A percentile compares a stretch with the other conserved stretches of the same genome.
These are phyloP conservation scores for Anguilla pacifica DNA, from an alignment of 2,797 vertebrate genomes.

Conservation along the genomic window DNA sequence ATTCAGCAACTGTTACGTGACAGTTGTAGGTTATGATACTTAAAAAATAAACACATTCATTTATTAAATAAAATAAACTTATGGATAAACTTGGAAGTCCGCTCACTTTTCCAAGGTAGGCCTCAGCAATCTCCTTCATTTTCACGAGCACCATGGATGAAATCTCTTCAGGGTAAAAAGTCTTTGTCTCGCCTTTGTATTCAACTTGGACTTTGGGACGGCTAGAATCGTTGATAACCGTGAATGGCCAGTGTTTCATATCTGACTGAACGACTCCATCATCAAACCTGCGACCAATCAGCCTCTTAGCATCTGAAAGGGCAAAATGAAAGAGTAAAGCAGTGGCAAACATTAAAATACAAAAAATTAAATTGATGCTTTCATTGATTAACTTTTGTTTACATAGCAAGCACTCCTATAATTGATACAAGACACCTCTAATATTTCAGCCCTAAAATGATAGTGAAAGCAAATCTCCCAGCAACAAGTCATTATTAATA, in stretches of 20 bases:
- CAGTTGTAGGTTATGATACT: background rate
- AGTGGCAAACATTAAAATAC: background rate
- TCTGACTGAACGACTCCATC: slow-evolving; percentile 63
- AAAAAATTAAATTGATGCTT: background rate
- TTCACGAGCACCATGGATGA: slow-evolving; percentile 41
- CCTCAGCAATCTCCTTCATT: slow-evolving; percentile 43
- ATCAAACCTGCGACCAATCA: slow-evolving; percentile 78
- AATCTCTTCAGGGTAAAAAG: slow-evolving; percentile 41
- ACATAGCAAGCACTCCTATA: background rate
- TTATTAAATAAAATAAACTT: background rate
- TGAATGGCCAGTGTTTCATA: slow-evolving; percentile 43
- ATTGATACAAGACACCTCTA: background rate
- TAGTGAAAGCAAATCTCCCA: background rate
- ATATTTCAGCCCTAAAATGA: background rate
- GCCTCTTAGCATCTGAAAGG: slow-evolving; percentile 74
- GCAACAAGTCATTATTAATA: background rate
- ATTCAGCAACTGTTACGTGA: background rate
- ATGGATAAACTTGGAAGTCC: background rate
- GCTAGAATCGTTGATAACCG: slow-evolving; percentile 33
- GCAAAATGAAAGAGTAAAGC: background rate
- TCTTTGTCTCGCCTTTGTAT: slow-evolving; percentile 39
- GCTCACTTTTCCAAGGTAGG: slow-evolving; percentile 40
- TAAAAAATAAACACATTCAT: background rate
- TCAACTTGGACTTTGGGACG: slow-evolving; percentile 43
- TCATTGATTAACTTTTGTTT: background rate